Conservation (phyloP, 30 jellyfish, hydroid and myxozoan genomes). For the Catostylus mosaicus region DNA sequence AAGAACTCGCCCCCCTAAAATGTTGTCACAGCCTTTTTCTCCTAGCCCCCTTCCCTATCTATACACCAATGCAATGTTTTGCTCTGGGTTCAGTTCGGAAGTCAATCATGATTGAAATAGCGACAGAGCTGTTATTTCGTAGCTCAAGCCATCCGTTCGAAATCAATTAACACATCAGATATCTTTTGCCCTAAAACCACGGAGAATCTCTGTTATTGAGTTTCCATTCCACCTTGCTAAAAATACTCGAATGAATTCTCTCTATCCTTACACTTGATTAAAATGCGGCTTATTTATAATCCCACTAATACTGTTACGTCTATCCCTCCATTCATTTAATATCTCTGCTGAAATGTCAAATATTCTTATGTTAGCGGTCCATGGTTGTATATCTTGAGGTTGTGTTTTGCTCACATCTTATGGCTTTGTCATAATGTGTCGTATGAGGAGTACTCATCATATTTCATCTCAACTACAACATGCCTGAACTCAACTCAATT, state of each 20-base stretch:
- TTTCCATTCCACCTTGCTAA: slow-evolving; percentile 21
- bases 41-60: too few relatives aligned
- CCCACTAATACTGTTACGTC: slow-evolving; percentile 27
- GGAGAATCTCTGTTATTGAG: slow-evolving; percentile 19
- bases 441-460: too few relatives aligned
- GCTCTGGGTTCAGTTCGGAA: too few relatives aligned
- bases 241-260: slow-evolving; percentile 4
- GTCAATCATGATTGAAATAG: too few relatives aligned
- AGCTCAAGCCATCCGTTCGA: neutral
- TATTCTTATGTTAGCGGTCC: neutral
- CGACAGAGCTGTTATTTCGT: too few relatives aligned
- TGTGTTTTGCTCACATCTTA: too few relatives aligned
- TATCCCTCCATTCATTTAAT: slow-evolving; percentile 8
- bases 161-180: slow-evolving; percentile 7
- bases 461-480: too few relatives aligned
- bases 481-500: too few relatives aligned
- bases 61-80: too few relatives aligned
- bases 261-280: slow-evolving; percentile 15
- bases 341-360: slow-evolving; percentile 7
- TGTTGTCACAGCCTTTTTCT: too few relatives aligned
- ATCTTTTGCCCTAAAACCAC: slow-evolving; percentile 1
- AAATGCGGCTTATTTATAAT: neutral
- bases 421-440: too few relatives aligned
- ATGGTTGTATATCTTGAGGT: neutral
- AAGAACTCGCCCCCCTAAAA: too few relatives aligned